Evolutionary conservation across 2,797 vertebrate species (phyloP).

Genomic region (Acipenser ruthenus): DNA sequence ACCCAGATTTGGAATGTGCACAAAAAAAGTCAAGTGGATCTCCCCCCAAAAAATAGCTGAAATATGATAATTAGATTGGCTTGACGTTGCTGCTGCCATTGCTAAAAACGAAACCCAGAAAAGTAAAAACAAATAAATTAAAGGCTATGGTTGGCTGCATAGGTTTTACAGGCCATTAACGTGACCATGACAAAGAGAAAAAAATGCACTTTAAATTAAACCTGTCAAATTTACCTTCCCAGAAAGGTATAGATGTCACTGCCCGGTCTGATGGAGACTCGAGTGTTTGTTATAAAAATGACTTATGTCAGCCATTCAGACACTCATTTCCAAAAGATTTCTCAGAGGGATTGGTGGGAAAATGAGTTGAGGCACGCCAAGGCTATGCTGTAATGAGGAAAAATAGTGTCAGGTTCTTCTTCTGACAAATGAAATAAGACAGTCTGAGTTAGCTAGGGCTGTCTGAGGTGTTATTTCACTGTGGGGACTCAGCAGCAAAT

Average conservation of each 20-base stretch:
- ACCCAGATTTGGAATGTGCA: no score
- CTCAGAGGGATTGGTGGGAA: conserved; percentile 33
- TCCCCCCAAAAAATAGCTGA: no score
- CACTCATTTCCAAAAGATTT: conserved; percentile 31
- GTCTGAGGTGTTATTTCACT: neutral
- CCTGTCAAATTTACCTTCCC: conserved; percentile 56
- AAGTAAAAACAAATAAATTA: neutral
- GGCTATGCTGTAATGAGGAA: conserved; percentile 51
- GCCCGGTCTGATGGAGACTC: conserved; percentile 34
- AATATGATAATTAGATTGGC: neutral
- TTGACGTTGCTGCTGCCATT: neutral
- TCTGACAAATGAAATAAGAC: conserved; percentile 13
- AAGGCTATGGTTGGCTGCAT: conserved; percentile 24
- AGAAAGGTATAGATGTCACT: conserved; percentile 42
- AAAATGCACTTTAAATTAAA: conserved; percentile 62
- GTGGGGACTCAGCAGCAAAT: conserved; percentile 3
- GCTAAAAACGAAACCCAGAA: neutral
- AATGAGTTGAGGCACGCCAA: conserved; percentile 42
- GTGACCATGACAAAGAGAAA: conserved; percentile 35
- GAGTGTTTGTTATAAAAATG: conserved; percentile 50
- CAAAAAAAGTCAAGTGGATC: no score
- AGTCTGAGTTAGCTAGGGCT: neutral
- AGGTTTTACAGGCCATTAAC: conserved; percentile 40
- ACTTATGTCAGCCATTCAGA: conserved; percentile 43
- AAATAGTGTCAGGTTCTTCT: conserved; percentile 34